phyloP scores from a whole-genome alignment of 1,140 invertebrate genomes.

The Bombus soroeensis region DNA sequence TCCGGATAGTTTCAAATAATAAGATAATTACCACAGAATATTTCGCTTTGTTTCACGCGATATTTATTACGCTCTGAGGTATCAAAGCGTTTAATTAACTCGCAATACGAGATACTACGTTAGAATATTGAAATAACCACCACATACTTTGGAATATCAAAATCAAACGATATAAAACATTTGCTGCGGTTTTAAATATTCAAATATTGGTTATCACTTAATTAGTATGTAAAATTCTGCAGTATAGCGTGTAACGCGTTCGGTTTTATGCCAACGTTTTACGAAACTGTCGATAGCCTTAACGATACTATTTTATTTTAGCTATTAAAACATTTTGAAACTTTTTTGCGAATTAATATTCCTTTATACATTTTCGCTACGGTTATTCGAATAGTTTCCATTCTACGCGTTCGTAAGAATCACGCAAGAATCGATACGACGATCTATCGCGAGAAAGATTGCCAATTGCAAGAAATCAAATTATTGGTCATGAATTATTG shows the following conservation, averaged over 20 bases:
- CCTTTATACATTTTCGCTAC: neutral
- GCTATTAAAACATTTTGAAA: neutral
- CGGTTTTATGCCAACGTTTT: neutral
- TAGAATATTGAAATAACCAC: neutral
- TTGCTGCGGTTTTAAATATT: neutral
- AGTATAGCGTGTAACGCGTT: neutral
- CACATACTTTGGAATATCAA: neutral
- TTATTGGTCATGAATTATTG: conserved; percentile 16
- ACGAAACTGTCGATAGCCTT: neutral
- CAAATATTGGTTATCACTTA: neutral
- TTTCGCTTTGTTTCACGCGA: neutral
- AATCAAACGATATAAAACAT: neutral
- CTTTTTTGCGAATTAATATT: neutral
- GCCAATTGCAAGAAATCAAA: conserved; percentile 10
- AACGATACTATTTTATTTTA: neutral
- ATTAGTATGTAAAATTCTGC: neutral
- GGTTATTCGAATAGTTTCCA: neutral
- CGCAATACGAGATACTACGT: no score
- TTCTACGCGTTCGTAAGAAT: neutral
- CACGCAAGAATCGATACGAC: neutral
- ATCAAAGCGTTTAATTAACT: no score
- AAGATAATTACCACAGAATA: neutral
- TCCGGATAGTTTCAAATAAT: neutral
- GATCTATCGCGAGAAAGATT: neutral
- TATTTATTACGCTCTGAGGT: no score